phyloP scores from a whole-genome alignment of 2,113 vertebrate genomes.

The Eublepharis macularius region DNA sequence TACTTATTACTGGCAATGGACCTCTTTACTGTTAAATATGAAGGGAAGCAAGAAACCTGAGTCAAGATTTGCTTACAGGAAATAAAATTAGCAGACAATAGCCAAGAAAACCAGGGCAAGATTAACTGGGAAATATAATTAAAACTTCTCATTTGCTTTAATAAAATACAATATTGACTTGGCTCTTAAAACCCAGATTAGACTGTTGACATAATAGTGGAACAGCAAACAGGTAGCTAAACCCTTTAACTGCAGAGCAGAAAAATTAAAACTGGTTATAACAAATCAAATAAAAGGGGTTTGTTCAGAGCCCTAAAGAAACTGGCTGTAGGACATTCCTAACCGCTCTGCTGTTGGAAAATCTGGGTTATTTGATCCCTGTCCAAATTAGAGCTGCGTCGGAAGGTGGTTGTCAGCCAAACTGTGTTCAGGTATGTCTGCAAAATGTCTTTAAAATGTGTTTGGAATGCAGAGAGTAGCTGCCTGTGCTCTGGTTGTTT shows the following conservation, averaged over 20 bases:
- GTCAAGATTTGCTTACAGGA: constrained; percentile 59
- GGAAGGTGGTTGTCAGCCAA: constrained; percentile 64
- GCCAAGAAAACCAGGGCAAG: constrained; percentile 55
- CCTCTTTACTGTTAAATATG: background rate
- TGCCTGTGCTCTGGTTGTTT: constrained; percentile 34
- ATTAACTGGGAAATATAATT: constrained; percentile 70
- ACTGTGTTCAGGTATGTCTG: constrained; percentile 51
- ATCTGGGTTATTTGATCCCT: constrained; percentile 62
- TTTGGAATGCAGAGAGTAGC: constrained; percentile 54
- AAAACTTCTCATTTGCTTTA: constrained; percentile 67
- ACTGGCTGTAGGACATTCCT: constrained; percentile 61
- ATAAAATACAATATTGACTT: constrained; percentile 69
- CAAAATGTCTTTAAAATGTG: constrained; percentile 45
- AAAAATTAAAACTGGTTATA: constrained; percentile 64
- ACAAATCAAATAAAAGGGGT: constrained; percentile 62
- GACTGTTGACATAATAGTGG: constrained; percentile 56
- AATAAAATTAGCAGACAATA: constrained; percentile 53
- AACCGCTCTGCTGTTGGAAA: constrained; percentile 54
- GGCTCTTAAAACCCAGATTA: constrained; percentile 71
- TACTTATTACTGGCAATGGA: background rate
- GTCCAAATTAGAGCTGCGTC: constrained; percentile 61
- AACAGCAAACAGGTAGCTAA: constrained; percentile 62
- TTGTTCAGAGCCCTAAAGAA: constrained; percentile 58
- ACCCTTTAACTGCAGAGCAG: constrained; percentile 61
- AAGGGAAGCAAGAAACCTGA: constrained; percentile 23